Conservation (phyloP, 2,113 vertebrate genomes). For the Grantiella picta region DNA sequence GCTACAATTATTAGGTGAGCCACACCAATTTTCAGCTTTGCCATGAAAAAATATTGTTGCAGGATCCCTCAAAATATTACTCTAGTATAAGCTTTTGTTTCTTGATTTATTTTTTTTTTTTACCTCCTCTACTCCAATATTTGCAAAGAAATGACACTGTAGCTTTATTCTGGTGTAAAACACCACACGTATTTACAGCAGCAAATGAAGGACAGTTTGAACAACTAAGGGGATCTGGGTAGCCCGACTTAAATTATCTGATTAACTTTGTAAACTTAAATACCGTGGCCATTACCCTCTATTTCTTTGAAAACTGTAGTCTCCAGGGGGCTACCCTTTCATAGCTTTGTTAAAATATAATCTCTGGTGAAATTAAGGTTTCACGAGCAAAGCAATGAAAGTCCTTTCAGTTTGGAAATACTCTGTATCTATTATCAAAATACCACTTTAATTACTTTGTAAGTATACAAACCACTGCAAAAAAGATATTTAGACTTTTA, state of each 20-base stretch:
- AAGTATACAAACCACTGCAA: neutral
- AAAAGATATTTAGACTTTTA: neutral
- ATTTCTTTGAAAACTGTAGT: neutral
- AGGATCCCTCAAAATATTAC: neutral
- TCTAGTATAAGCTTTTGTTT: neutral
- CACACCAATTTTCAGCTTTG: neutral
- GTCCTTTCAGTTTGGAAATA: neutral
- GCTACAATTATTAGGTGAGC: neutral
- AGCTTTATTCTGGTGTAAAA: neutral
- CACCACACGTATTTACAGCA: neutral
- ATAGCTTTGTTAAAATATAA: neutral
- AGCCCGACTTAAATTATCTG: neutral
- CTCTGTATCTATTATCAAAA: neutral
- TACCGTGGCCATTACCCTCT: neutral
- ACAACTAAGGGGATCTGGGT: neutral
- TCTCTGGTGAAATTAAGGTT: neutral
- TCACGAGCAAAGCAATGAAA: neutral
- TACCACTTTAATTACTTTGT: neutral
- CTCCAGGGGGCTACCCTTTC: neutral
- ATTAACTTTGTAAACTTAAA: neutral
- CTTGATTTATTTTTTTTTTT: neutral
- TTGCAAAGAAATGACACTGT: neutral
- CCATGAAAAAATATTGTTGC: neutral
- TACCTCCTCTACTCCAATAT: neutral
- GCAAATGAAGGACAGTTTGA: neutral